A percentile compares a stretch with the other conserved stretches of the same genome.
phyloP scores from a whole-genome alignment of 1,140 invertebrate species.

The Zaprionus nigranus region DNA sequence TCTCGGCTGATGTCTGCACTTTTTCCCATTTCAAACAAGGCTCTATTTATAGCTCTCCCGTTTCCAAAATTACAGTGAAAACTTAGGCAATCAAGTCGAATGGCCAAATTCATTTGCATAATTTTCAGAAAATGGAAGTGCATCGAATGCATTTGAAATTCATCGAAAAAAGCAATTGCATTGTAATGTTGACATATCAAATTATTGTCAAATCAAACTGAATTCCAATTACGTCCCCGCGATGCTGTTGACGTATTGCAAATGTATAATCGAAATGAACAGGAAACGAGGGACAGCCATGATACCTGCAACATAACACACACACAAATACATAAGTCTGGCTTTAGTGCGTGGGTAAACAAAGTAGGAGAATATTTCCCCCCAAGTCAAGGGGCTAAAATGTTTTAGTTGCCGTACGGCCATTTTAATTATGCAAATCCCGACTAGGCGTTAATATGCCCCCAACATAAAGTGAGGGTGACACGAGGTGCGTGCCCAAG shows the following conservation, averaged over 20 bases:
- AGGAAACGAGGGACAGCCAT: background rate
- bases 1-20: background rate
- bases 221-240: background rate
- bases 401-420: constrained; percentile 11
- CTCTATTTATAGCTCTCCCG: too few relatives aligned
- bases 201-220: constrained; percentile 7
- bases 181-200: background rate
- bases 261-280: background rate
- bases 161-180: constrained; percentile 2
- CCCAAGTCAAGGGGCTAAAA: constrained; percentile 10
- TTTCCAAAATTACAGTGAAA: background rate
- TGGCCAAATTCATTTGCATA: constrained; percentile 2
- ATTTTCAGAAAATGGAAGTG: constrained; percentile 2
- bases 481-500: constrained; percentile 29
- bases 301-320: background rate
- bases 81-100: background rate
- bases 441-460: constrained; percentile 27
- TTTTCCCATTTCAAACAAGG: background rate
- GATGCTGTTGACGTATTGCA: background rate
- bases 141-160: constrained; percentile 2
- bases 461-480: constrained; percentile 25
- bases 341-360: background rate
- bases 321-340: background rate
- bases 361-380: background rate
- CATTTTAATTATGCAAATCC: constrained; percentile 46